These are phyloP conservation scores for Heliconius hermathena DNA, from an alignment of 1,140 invertebrate genomes.

Conservation along the genomic window DNA sequence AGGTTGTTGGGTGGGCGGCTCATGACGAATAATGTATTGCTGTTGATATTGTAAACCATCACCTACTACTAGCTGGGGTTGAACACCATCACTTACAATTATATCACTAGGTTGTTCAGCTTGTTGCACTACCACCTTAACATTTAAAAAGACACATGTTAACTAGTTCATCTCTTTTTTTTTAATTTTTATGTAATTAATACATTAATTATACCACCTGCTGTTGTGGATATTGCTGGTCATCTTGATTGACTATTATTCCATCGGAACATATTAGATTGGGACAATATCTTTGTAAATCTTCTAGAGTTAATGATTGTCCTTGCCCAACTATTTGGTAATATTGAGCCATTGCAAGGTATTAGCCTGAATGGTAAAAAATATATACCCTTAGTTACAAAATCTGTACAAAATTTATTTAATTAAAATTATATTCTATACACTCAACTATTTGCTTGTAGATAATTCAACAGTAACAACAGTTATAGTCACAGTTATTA, in stretches of 20 bases:
- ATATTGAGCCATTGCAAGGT: constrained; percentile 76
- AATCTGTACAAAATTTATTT: neutral
- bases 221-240: constrained; percentile 74
- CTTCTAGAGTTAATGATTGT: constrained; percentile 71
- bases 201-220: constrained; percentile 49
- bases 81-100: constrained; percentile 73
- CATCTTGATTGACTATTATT: constrained; percentile 76
- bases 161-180: neutral
- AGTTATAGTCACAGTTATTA: neutral
- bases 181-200: neutral
- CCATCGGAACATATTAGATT: constrained; percentile 72
- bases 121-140: constrained; percentile 75
- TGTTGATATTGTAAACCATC: constrained; percentile 76
- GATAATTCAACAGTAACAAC: neutral
- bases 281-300: constrained; percentile 76
- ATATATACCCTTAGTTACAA: neutral
- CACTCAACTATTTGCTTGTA: neutral
- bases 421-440: neutral
- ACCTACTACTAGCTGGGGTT: constrained; percentile 70
- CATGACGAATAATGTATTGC: constrained; percentile 76
- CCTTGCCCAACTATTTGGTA: constrained; percentile 79
- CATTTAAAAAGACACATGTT: constrained; percentile 15
- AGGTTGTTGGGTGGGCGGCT: constrained; percentile 58
- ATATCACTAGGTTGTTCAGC: constrained; percentile 73
- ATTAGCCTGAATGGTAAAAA: constrained; percentile 62